Evolutionary conservation across 2,797 vertebrate genomes (phyloP), one percentile per base, ranked within the genome.

Genomic region (Phalloptychus januarius): DNA sequence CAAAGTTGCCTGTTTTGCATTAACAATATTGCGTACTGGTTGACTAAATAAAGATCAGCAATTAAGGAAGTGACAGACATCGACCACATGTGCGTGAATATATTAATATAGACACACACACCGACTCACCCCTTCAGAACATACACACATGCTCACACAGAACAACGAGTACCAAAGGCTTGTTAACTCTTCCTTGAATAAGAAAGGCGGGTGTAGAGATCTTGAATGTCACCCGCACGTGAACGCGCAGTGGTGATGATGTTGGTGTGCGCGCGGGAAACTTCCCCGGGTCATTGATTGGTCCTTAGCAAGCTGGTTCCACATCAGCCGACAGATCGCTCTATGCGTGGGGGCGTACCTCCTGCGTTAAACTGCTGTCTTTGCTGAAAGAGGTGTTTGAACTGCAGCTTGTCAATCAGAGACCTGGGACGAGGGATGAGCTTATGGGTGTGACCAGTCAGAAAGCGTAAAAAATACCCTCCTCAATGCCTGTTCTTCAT

Each of bases 311-410:
- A 12, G 1, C 93, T 94, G 93, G 90, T 67, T 85, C 91, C 96
- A 97, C 94, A 97, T 97, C 97, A 93, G 96, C 95, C 91, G 95
- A 97, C 94, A 33, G 46, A 83, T 90, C 63, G 23, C 54, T 91
- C 85, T 77, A 86, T 83, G 67, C 1, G 1, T 28, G 46, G 46
- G 2, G 80, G 76, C 20, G 71, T 2, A n/a, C 12, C 77, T 0
- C 5, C n/a, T 2, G 0, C 5, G 4, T 2, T 50, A 48, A 83
- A 94, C 79, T 45, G 89, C 79, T 91, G 75, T 71, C 28, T 8
- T 71, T 1, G 16, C 40, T 16, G 0, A 1, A 0, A 65, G 11
- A 0, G 5, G 31, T 0, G 69, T 4, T 71, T 86, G 72, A 70
- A 8, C 25, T 36, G 28, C 18, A 33, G 2, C 8, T 0, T 52